Conservation (phyloP, 1,140 invertebrate genomes). For the Megathymus violae region DNA sequence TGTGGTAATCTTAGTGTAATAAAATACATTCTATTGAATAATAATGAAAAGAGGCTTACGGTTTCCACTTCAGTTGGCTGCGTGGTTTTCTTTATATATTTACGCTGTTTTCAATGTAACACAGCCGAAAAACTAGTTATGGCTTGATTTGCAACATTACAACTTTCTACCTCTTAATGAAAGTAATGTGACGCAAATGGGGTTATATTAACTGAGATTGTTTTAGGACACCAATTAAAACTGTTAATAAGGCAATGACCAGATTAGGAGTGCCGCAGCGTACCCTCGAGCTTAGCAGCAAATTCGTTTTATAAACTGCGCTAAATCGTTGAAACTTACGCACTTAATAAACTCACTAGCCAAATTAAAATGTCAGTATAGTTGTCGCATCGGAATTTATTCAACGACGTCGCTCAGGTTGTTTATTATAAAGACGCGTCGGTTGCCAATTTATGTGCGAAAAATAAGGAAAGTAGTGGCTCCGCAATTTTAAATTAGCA, state of each 20-base stretch:
- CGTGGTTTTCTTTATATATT: slow-evolving; percentile 66
- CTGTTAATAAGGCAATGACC: slow-evolving; percentile 56
- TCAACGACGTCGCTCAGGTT: slow-evolving; percentile 67
- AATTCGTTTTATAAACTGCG: slow-evolving; percentile 77
- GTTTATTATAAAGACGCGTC: slow-evolving; percentile 64
- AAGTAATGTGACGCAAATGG: slow-evolving; percentile 32
- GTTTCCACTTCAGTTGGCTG: slow-evolving; percentile 72
- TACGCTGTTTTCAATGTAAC: slow-evolving; percentile 50
- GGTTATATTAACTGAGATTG: slow-evolving; percentile 30
- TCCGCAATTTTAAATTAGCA: slow-evolving; percentile 60
- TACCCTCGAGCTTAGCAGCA: slow-evolving; percentile 54
- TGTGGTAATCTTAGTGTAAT: slow-evolving; percentile 79
- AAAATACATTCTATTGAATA: slow-evolving; percentile 82
- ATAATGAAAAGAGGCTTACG: slow-evolving; percentile 77
- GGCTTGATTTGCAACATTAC: slow-evolving; percentile 29
- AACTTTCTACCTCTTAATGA: slow-evolving; percentile 43
- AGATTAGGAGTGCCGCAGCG: slow-evolving; percentile 50
- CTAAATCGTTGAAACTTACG: slow-evolving; percentile 73
- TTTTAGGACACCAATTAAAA: slow-evolving; percentile 47
- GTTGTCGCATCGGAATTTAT: slow-evolving; percentile 70
- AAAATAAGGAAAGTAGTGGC: slow-evolving; percentile 54
- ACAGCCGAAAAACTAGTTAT: slow-evolving; percentile 17
- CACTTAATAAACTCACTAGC: slow-evolving; percentile 76
- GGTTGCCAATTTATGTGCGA: slow-evolving; percentile 57
- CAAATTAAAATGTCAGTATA: slow-evolving; percentile 79